A percentile compares a stretch with the other conserved stretches of the same genome.
Evolutionary conservation across 2,888 invertebrate species (phyloP).

Genomic region (Uloborus plumipes): DNA sequence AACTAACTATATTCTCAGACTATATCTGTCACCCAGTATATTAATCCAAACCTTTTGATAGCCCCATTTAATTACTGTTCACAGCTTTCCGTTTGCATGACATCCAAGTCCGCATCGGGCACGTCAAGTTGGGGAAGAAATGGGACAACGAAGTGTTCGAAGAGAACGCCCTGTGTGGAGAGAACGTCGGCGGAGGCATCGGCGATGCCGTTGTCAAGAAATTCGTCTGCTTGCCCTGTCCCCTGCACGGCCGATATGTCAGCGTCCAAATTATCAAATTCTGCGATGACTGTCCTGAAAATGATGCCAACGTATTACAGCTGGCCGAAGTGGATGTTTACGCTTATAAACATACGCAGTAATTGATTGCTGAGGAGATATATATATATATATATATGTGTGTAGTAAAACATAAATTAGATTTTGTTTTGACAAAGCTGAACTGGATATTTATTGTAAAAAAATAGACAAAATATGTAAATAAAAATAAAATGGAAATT

Average conservation of each 20-base stretch:
- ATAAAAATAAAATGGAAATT: no score
- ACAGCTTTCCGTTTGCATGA: slow-evolving; percentile 66
- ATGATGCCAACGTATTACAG: slow-evolving; percentile 63
- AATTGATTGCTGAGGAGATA: neutral
- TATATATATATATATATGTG: no score
- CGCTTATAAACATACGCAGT: slow-evolving; percentile 54
- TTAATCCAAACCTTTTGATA: neutral
- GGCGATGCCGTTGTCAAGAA: slow-evolving; percentile 52
- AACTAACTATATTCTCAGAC: neutral
- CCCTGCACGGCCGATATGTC: slow-evolving; percentile 64
- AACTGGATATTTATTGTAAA: no score
- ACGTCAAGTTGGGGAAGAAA: slow-evolving; percentile 52
- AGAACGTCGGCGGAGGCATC: slow-evolving; percentile 61
- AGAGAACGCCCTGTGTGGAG: slow-evolving; percentile 60
- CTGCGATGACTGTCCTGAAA: slow-evolving; percentile 64
- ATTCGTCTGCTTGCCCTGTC: slow-evolving; percentile 66
- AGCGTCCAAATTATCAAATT: slow-evolving; percentile 65
- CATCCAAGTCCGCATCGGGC: slow-evolving; percentile 65
- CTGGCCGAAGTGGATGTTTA: slow-evolving; percentile 66
- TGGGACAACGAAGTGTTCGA: slow-evolving; percentile 62
- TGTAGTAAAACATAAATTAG: no score
- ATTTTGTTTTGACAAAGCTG: no score
- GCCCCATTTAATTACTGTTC: neutral
- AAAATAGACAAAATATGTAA: no score
- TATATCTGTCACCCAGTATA: no score